phyloP scores from a whole-genome alignment of 2,797 vertebrate species.

The Columba guinea region DNA sequence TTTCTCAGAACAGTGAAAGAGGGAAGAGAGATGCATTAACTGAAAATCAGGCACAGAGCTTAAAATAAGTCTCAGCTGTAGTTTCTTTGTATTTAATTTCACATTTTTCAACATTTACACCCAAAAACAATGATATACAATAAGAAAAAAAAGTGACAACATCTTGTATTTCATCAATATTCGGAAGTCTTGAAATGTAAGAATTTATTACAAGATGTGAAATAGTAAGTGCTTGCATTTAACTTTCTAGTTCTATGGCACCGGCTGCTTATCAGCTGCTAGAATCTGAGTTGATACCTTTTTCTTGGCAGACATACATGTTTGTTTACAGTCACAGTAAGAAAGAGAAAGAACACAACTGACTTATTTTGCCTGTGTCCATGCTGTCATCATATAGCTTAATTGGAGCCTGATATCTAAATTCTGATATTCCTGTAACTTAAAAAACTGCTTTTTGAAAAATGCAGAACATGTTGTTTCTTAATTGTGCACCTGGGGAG shows the following conservation, averaged over 20 bases:
- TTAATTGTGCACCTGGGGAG: constrained; percentile 20
- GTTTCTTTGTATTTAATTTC: background rate
- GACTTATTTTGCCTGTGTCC: background rate
- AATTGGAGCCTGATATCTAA: background rate
- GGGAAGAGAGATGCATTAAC: background rate
- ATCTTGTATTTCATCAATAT: background rate
- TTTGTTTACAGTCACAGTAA: background rate
- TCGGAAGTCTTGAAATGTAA: background rate
- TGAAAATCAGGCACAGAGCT: background rate
- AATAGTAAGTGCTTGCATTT: background rate
- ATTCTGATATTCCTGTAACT: background rate
- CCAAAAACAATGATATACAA: background rate
- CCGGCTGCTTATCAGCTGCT: background rate
- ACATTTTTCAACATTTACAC: background rate
- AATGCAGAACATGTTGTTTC: background rate
- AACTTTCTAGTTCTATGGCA: background rate
- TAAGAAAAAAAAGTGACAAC: background rate
- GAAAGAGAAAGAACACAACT: background rate
- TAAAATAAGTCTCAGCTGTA: background rate
- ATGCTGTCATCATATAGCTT: background rate
- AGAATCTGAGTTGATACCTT: background rate
- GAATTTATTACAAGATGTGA: background rate
- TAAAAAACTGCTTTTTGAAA: background rate
- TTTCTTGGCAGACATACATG: background rate
- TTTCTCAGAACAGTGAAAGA: background rate